Evolutionary conservation across 1,140 invertebrate genomes (phyloP), one percentile per base, ranked within the genome.

Genomic region (Zeugodacus cucurbitae): DNA sequence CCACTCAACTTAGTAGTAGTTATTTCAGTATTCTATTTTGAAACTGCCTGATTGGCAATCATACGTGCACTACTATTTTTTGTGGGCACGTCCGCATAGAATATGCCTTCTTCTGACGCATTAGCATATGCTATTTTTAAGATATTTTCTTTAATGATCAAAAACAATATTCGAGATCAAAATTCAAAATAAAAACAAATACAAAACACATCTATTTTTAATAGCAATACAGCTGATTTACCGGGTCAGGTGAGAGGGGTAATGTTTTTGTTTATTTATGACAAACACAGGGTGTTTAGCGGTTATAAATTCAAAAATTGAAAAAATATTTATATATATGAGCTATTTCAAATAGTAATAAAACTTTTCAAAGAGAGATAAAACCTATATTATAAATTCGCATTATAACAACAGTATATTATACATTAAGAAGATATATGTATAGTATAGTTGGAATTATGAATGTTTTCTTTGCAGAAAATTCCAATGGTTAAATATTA

Each of bases 101-200:
- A 54, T 54, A 74, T 74, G 20, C 70, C 34, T 41, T 22, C n/a
- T 82, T 54, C 74, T 48, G 41, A 82, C 74, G 74, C 74, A 82
- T 41, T 29, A 29, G 74, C 41, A 2, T 82, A 7, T 37, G 34
- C 67, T 74, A 74, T 74, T 74, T 74, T 74, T 41, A 37, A 22
- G 20, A 37, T 41, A 20, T 41, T 74, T 74, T 74, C 67, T 22
- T 41, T 70, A 41, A 37, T 34, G 2, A 22, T 74, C 7, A 74
- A 37, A 74, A 17, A 17, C 26, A 34, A 74, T 37, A 41, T 32
- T 67, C 29, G 32, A 17, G 64, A 32, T 74, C 32, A 74, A 74
- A 62, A 74, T 67, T 37, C 17, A 74, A 74, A 54, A 74, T n/a
- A 37, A 74, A 37, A 74, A 74, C 6, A 20, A 54, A 67, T 32